Conservation (phyloP, 2,113 vertebrate genomes). For the Gavia stellata region DNA sequence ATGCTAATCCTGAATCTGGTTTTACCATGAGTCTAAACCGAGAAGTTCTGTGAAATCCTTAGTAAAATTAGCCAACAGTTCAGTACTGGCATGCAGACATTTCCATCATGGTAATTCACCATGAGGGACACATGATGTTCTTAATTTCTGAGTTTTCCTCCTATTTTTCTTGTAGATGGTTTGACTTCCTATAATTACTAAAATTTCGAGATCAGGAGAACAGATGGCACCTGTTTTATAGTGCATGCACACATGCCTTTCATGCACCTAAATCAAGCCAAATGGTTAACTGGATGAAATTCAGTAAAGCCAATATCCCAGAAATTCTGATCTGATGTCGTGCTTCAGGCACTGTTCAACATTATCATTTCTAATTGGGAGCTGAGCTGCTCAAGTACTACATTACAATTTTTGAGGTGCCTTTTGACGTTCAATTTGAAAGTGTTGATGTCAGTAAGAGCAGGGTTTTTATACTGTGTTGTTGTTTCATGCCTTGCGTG, state of each 20-base stretch:
- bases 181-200: background rate
- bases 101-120: background rate
- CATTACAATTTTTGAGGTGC: background rate
- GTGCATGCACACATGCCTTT: background rate
- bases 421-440: background rate
- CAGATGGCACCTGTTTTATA: background rate
- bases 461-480: background rate
- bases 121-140: background rate
- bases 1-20: background rate
- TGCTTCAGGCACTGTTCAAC: background rate
- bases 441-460: background rate
- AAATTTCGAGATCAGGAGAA: background rate
- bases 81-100: background rate
- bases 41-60: background rate
- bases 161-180: background rate
- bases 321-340: background rate
- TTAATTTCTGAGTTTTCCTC: background rate
- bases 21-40: background rate
- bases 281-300: background rate
- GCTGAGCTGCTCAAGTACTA: background rate
- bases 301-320: background rate
- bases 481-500: background rate
- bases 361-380: background rate
- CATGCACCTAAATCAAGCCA: background rate
- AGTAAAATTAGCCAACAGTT: background rate